Base-by-base conservation (phyloP, 30 jellyfish, hydroid and myxozoan genomes). In the Chrysaora quinquecirrha region DNA sequence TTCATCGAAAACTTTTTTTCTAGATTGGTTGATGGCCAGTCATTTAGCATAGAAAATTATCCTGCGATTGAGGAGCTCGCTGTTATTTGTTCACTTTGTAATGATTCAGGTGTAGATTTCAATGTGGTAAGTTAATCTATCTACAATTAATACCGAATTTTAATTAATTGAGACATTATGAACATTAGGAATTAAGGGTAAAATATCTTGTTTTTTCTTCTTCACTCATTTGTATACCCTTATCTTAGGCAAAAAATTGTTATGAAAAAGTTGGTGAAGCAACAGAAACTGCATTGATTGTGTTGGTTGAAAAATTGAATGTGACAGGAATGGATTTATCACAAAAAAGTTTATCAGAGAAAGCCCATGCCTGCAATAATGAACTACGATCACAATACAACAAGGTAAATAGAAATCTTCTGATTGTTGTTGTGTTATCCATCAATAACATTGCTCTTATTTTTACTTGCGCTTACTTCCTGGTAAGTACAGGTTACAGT, bases 201-300 rank as follows among this genome's bases (percentile, higher is more conserved):
- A n/a, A n/a, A n/a, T n/a, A n/a, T n/a, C n/a, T n/a, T 28, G 3
- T 3, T 14, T 34, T 0, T 25, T 32, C 1, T 66, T n/a, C 22
- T 28, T 66, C 33, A 30, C 16, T 29, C n/a, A 3, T 27, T n/a
- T 2, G 14, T n/a, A 16, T 25, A 16, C 30, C 33, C 12, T 10
- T 65, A 34, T 65, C 48, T n/a, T 60, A 90, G 97, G 30, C 96
- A 2, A 91, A 86, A 62, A 64, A 73, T 33, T 72, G 86, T 29
- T 84, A 87, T 52, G 97, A 94, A 74, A 89, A 89, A 52, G 97
- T 94, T 76, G 99, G 99, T 21, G 99, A 94, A 76, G 95, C 99
- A 11, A 94, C 99, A 27, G 99, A 94, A 79, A 97, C 90, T 25
- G 97, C 99, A 7, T 61, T 93, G 73, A 68, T 87, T 9, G 97